Evolutionary conservation across 2,113 vertebrate species (phyloP), one percentile per base, ranked within the genome.

Genomic region (Plectropomus leopardus): DNA sequence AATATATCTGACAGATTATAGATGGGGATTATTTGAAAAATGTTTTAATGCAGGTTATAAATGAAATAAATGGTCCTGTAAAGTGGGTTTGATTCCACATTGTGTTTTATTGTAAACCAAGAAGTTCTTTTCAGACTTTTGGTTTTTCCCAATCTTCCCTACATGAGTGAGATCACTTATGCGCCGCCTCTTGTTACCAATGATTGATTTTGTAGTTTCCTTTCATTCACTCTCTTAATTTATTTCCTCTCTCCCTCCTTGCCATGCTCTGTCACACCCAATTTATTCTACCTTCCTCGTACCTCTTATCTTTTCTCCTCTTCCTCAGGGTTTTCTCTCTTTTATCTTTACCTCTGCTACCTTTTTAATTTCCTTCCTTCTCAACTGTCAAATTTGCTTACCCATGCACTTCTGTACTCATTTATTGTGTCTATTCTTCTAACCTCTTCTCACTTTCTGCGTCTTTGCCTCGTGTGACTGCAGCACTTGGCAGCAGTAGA

Each of bases 401-500:
- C 5, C 5, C 40, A 44, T 9, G 1, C 17, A 42, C 3, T 40
- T n/a, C 28, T 6, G 36, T 3, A 9, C 7, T 73, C 23, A 30
- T 67, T 58, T 54, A 28, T 34, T 2, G 9, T 21, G n/a, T 48
- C 1, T 3, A 17, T 36, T 15, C 53, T 28, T 17, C 53, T 16
- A 55, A 23, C 48, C 24, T 30, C 14, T 19, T 58, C 28, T 51
- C 30, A 26, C 24, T 65, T 32, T 17, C 9, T 36, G 36, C 40
- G 0, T 34, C 19, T 26, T 72, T 26, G 9, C 24, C 34, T 34
- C 23, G 1, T 61, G 16, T 69, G 36, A 63, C 55, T 36, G 23
- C 77, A 99, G 98, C 98, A 99, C 84, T 93, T 99, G 60, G 98
- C 98, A 1, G 98, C 98, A 0, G 98, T 99, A 58, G 98, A 99